phyloP scores from a whole-genome alignment of 2,113 vertebrate species.

The Chitala chitala region DNA sequence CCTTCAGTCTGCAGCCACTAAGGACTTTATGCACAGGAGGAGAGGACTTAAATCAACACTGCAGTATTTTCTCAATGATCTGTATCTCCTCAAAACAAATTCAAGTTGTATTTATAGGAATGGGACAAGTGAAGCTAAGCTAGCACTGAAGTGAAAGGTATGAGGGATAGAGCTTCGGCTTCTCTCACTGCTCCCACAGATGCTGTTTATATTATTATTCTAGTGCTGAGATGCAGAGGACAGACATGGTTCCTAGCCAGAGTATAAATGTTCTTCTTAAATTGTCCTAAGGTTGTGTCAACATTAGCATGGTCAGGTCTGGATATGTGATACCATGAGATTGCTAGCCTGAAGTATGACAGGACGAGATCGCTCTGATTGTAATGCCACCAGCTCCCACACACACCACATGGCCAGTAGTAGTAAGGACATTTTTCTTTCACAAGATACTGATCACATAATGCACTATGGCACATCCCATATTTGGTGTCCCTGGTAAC shows the following conservation, averaged over 20 bases:
- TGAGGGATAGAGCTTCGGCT: slow-evolving; percentile 44
- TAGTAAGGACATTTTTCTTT: background rate
- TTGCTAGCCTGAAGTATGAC: background rate
- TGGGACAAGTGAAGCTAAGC: background rate
- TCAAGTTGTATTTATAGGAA: slow-evolving; percentile 68
- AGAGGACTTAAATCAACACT: slow-evolving; percentile 65
- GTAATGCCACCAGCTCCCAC: background rate
- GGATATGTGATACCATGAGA: background rate
- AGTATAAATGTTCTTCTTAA: background rate
- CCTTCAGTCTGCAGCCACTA: slow-evolving; percentile 25
- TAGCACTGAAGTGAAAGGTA: slow-evolving; percentile 45
- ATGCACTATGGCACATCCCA: too few relatives aligned
- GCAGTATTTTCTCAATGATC: slow-evolving; percentile 73
- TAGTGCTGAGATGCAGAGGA: too few relatives aligned
- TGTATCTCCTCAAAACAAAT: slow-evolving; percentile 69
- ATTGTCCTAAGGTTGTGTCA: background rate
- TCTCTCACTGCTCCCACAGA: background rate
- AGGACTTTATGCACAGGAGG: slow-evolving; percentile 41
- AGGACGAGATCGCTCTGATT: background rate
- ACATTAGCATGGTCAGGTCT: background rate
- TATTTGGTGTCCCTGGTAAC: too few relatives aligned
- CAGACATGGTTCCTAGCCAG: background rate
- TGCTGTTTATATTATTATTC: background rate
- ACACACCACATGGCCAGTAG: background rate
- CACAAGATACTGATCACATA: background rate